Base-by-base conservation (phyloP, 2,888 invertebrate species). In the Drosophila fungiperda region DNA sequence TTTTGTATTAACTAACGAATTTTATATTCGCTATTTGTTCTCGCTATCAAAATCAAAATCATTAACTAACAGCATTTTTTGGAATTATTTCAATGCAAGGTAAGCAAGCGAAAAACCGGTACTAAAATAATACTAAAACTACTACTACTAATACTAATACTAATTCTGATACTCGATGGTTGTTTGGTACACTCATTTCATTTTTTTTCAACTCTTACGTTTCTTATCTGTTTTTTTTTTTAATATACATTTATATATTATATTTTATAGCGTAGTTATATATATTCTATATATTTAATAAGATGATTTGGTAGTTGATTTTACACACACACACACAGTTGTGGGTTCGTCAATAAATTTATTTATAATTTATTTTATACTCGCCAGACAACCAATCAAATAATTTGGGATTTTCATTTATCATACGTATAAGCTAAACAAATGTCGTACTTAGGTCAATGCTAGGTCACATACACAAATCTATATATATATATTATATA, bases 71-170 rank as follows among this genome's bases (percentile, higher is more conserved):
- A 98, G 98, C 97, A 97, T 98, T 95, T 98, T 98, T 96, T 98
- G 98, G 98, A 98, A 97, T 96, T 97, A 98, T 97, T 98, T 98
- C 97, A 98, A 98, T 94, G 97, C 97, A 95, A 98, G 98, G 98
- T 98, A 98, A 98, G 98, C 95, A 93, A 92, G 87, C 83, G 79
- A 84, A 87, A 87, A 75, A 20, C 71, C 82, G 91, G 89, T 89
- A 86, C 87, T 85, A 79, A 87, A 83, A 80, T 80, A 85, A 78
- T 82, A 83, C 73, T 84, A 78, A 78, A 82, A 82, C 79, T 81
- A 76, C 76, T 83, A 76, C 75, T 78, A 76, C 52, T 76, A 84
- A 29, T 29, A 82, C 78, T 81, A 76, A 68, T 83, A 76, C 75
- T 78, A 76, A 58, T 76, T 83, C 79, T 82, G 79, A 81, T 78